These are phyloP conservation scores for Plecturocebus donacophilus DNA, from an alignment of 2,113 vertebrate genomes.

Conservation along the genomic window DNA sequence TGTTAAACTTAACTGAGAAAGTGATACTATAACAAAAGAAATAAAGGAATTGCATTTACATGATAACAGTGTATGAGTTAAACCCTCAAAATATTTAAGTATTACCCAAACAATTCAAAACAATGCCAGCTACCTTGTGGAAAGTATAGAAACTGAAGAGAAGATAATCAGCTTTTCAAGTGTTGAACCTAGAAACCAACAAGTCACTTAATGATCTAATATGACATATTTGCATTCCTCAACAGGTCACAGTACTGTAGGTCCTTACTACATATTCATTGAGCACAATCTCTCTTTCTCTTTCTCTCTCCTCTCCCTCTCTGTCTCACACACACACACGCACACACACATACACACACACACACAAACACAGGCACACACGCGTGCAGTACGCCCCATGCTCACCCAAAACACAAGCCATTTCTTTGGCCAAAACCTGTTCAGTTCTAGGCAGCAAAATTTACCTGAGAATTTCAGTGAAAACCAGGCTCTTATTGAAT, in stretches of 20 bases:
- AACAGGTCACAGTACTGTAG: not conserved
- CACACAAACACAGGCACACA: not conserved
- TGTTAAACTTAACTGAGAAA: not conserved
- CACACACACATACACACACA: too few relatives aligned
- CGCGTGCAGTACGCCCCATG: too few relatives aligned
- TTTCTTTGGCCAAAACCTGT: not conserved
- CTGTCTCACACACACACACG: not conserved
- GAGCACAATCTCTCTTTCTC: not conserved
- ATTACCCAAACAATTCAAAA: not conserved
- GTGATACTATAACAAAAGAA: not conserved
- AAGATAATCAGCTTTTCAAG: not conserved
- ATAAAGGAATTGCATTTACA: not conserved
- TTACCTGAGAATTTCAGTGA: not conserved
- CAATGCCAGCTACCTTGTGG: not conserved
- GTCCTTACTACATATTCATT: not conserved
- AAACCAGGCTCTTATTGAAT: not conserved
- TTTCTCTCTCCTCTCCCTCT: not conserved
- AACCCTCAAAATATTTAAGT: not conserved
- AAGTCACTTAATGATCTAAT: not conserved
- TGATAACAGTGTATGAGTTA: not conserved
- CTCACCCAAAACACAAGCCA: not conserved
- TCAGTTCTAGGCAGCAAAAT: not conserved
- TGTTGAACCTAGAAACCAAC: not conserved
- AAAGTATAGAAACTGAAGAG: not conserved
- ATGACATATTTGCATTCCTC: not conserved